Conservation (phyloP, 2,113 vertebrate genomes). For the Sebastes fasciatus region DNA sequence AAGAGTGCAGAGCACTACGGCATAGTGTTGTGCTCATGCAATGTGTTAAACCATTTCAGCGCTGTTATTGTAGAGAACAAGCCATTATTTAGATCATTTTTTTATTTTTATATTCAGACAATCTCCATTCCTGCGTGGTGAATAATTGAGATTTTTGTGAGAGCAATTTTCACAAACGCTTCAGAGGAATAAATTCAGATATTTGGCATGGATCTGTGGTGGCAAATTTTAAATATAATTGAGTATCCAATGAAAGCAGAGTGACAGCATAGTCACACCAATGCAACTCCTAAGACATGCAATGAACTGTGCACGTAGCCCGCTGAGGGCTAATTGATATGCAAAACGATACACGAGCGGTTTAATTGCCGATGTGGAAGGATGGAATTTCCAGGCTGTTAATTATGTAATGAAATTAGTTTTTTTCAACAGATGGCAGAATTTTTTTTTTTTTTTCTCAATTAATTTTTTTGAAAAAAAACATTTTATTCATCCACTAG, state of each 20-base stretch:
- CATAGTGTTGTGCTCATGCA: background rate
- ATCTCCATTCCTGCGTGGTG: background rate
- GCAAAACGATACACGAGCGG: slow-evolving; percentile 29
- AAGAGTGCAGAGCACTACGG: background rate
- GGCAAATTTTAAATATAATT: slow-evolving; percentile 32
- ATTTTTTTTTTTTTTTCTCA: slow-evolving; percentile 24
- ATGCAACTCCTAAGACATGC: slow-evolving; percentile 21
- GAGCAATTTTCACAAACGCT: slow-evolving; percentile 16
- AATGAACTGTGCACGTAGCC: slow-evolving; percentile 45
- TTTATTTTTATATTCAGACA: slow-evolving; percentile 5
- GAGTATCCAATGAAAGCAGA: slow-evolving; percentile 29
- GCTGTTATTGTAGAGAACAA: background rate
- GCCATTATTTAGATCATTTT: background rate
- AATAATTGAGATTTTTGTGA: slow-evolving; percentile 16
- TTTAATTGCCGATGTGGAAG: slow-evolving; percentile 65
- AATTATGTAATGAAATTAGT: slow-evolving; percentile 64
- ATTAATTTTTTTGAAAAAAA: slow-evolving; percentile 27
- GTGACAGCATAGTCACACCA: slow-evolving; percentile 12
- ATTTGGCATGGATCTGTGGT: slow-evolving; percentile 38
- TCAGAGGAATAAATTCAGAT: slow-evolving; percentile 32
- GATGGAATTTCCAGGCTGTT: slow-evolving; percentile 48
- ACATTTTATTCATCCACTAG: background rate
- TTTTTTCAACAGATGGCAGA: slow-evolving; percentile 54
- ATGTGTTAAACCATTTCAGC: background rate
- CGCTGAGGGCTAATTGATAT: slow-evolving; percentile 56